phyloP scores from a whole-genome alignment of 2,113 vertebrate genomes.

The Salminus brasiliensis region DNA sequence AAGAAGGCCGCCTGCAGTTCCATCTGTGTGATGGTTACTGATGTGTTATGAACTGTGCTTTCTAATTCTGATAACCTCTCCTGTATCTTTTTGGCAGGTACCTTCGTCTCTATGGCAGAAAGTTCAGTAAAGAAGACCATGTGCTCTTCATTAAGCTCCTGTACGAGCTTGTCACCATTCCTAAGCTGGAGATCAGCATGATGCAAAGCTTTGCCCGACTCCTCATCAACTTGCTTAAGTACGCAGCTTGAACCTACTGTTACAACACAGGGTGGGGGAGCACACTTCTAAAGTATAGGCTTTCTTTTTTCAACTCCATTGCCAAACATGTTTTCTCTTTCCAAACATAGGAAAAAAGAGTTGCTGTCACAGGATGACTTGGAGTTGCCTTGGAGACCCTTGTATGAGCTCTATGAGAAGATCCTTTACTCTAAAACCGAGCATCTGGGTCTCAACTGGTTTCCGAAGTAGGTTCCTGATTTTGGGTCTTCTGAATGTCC shows the following conservation, averaged over 20 bases:
- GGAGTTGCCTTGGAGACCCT: conserved; percentile 92
- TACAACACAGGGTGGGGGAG: not conserved
- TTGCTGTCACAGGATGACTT: conserved; percentile 93
- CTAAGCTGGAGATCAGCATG: conserved; percentile 92
- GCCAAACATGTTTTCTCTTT: not conserved
- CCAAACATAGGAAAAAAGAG: conserved; percentile 83
- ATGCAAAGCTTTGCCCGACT: conserved; percentile 93
- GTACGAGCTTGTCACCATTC: conserved; percentile 93
- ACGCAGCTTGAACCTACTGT: not conserved
- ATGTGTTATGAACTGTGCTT: not conserved
- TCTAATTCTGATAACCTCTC: not conserved
- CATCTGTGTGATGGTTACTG: not conserved
- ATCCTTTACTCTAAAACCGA: conserved; percentile 95
- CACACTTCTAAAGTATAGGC: not conserved
- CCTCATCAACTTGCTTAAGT: conserved; percentile 93
- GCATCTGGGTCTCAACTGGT: conserved; percentile 96
- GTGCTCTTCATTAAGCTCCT: conserved; percentile 92
- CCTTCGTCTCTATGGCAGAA: conserved; percentile 91
- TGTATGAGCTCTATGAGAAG: conserved; percentile 90
- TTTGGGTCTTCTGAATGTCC: not conserved
- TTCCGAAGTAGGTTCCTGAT: conserved; percentile 87
- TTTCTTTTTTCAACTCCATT: no score
- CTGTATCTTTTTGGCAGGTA: conserved; percentile 76
- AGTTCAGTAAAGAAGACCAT: conserved; percentile 95
- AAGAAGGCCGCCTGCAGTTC: not conserved